These are phyloP conservation scores for Parazoanthus atlanticus DNA, from an alignment of 92 coral and sea anemone genomes.

Conservation along the genomic window DNA sequence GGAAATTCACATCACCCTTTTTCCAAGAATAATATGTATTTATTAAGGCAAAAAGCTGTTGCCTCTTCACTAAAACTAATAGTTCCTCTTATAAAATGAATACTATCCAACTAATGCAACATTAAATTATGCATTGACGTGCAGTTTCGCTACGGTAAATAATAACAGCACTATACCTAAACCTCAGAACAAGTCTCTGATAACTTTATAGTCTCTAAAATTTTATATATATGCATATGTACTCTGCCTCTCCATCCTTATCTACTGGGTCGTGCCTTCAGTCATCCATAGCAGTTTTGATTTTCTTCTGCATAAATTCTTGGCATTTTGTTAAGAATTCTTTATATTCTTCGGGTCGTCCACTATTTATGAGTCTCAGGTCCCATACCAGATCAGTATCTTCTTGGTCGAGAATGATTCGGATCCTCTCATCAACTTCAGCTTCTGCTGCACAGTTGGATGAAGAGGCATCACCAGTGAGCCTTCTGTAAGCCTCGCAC, in stretches of 20 bases:
- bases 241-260: slow-evolving; percentile 45
- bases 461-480: slow-evolving; percentile 43
- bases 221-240: too few relatives aligned
- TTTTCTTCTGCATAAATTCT: slow-evolving; percentile 13
- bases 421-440: slow-evolving; percentile 37
- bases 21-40: neutral
- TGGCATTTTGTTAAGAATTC: slow-evolving; percentile 37
- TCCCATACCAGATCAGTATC: slow-evolving; percentile 43
- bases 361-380: slow-evolving; percentile 7
- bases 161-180: neutral
- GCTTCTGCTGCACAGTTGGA: slow-evolving; percentile 22
- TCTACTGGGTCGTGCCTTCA: slow-evolving; percentile 41
- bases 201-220: too few relatives aligned
- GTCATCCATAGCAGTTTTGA: slow-evolving; percentile 50
- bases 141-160: slow-evolving; percentile 4
- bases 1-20: neutral
- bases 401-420: slow-evolving; percentile 22
- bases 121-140: slow-evolving; percentile 3
- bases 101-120: neutral
- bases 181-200: neutral
- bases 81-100: neutral
- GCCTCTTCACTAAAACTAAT: neutral
- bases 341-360: slow-evolving; percentile 35
- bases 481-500: slow-evolving; percentile 48
- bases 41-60: neutral